Percentiles rank a stretch among this genome's conserved stretches.
These are phyloP conservation scores for Penaeus vannamei DNA, from an alignment of 1,140 invertebrate genomes.

Conservation along the genomic window DNA sequence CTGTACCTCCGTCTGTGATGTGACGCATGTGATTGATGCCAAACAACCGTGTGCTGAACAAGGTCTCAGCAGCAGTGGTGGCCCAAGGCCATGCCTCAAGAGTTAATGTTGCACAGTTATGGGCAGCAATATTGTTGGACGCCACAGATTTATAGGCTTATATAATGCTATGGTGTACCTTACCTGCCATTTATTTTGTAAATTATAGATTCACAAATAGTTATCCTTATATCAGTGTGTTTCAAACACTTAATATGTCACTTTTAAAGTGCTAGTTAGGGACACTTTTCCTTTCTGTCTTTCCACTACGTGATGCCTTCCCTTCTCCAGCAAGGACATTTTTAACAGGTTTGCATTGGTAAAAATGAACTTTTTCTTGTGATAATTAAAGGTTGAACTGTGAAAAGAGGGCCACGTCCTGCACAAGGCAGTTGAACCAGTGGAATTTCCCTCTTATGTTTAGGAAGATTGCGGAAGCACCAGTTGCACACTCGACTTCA, in stretches of 20 bases:
- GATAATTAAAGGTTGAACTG: conserved; percentile 1
- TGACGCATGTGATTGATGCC: conserved; percentile 66
- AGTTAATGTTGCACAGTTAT: conserved; percentile 58
- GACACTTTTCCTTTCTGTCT: conserved; percentile 39
- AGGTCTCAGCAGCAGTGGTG: conserved; percentile 56
- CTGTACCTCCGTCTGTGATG: conserved; percentile 66
- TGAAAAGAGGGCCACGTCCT: background rate
- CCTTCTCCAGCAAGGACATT: conserved; percentile 2
- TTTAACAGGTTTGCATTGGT: conserved; percentile 2
- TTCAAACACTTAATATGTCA: conserved; percentile 51
- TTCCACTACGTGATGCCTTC: conserved; percentile 47
- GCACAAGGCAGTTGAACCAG: too few relatives aligned
- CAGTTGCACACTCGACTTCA: background rate
- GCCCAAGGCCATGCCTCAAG: conserved; percentile 64
- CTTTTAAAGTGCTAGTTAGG: conserved; percentile 54
- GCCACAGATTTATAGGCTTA: conserved; percentile 54
- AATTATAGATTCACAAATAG: conserved; percentile 51
- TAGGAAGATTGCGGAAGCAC: background rate
- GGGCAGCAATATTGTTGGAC: conserved; percentile 47
- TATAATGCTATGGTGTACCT: conserved; percentile 50
- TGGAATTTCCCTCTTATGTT: too few relatives aligned
- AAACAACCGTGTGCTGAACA: conserved; percentile 63
- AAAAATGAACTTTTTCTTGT: conserved; percentile 25
- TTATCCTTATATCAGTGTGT: conserved; percentile 58
- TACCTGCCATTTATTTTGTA: conserved; percentile 58